Evolutionary conservation across 2,888 invertebrate species (phyloP), one percentile per base, ranked within the genome.

Genomic region (Euzetes globulus): DNA sequence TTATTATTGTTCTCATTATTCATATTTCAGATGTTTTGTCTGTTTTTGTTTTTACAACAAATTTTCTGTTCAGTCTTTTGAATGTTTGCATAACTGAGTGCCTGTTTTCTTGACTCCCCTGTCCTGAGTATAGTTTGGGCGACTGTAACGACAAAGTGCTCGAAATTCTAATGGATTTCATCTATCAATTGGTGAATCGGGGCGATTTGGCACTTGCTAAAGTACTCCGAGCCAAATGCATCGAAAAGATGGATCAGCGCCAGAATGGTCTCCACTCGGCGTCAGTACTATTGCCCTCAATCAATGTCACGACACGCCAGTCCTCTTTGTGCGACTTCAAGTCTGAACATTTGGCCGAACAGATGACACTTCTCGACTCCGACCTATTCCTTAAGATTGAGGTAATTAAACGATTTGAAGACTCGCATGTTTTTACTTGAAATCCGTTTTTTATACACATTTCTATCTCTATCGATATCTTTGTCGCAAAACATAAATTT

Each of bases 361-460:
- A 99, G 85, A 96, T 99, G 94, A 99, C 99, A 0, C 83, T 95
- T 65, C 84, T 99, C 52, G 99, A 99, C 84, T 92, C 96, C 1
- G 92, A 95, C 80, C 85, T 98, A 65, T 99, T 98, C 84, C 90
- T 92, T 82, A 91, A 93, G 81, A 95, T 99, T 80, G 96, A 98
- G 81, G 84, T 84, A 76, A 77, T 79, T 41, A 41, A 41, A 41
- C 5, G 41, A 7, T 41, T 41, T 11, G 11, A 41, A 1, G 41
- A 41, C 41, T 6, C 6, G 6, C 13, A 41, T n/a, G 6, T n/a
- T 50, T 50, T 17, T 5, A 17, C 15, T 3, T 15, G 50, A 50
- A 50, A n/a, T 19, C 2, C n/a, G 19, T 50, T 50, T 50, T 19
- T 19, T n/a, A 1, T 50, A 2, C 9, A n/a, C n/a, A n/a, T n/a